phyloP scores from a whole-genome alignment of 2,888 invertebrate genomes.

The Megalurothrips usitatus region DNA sequence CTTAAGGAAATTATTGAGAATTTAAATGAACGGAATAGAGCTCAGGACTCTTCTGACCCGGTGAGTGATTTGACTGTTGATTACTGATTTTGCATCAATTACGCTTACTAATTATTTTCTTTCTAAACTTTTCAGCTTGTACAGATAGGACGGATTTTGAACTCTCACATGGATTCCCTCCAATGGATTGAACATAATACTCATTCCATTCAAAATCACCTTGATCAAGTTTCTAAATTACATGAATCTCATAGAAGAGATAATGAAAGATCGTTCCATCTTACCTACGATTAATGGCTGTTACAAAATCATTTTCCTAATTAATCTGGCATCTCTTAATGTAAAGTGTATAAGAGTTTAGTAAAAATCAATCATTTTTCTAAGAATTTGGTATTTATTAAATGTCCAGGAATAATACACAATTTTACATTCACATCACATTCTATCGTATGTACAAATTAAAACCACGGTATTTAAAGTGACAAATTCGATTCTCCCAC shows the following conservation, averaged over 20 bases:
- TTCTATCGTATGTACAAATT: not conserved
- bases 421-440: not conserved
- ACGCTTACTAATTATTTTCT: too few relatives aligned
- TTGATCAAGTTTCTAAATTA: conserved; percentile 77
- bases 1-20: conserved; percentile 93
- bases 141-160: conserved; percentile 88
- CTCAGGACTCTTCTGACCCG: conserved; percentile 79
- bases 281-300: not conserved
- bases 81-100: conserved; percentile 20
- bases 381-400: not conserved
- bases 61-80: conserved; percentile 53
- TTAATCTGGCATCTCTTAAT: not conserved
- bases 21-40: conserved; percentile 80
- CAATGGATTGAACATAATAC: conserved; percentile 91
- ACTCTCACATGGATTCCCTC: conserved; percentile 93
- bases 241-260: conserved; percentile 72
- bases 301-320: not conserved
- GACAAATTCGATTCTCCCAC: too few relatives aligned
- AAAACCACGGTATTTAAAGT: not conserved
- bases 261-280: conserved; percentile 50
- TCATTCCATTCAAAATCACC: conserved; percentile 66
- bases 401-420: conserved; percentile 14
- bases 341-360: not conserved
- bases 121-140: conserved; percentile 58
- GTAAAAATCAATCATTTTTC: not conserved